phyloP scores from a whole-genome alignment of 1,140 invertebrate species.

The Tenebrio molitor region DNA sequence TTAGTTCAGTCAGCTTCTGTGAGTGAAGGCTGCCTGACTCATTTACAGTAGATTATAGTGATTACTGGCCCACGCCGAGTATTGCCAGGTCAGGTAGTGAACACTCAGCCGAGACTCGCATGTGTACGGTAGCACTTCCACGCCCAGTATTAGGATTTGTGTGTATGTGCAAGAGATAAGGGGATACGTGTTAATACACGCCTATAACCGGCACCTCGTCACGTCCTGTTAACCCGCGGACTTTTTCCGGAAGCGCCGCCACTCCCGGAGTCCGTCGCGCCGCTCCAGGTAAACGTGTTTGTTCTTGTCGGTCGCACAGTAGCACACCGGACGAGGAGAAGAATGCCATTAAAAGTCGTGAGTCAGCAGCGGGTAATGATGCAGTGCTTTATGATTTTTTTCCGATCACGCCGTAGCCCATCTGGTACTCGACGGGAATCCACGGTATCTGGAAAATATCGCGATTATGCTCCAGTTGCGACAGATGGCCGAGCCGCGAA shows the following conservation, averaged over 20 bases:
- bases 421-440: conserved; percentile 18
- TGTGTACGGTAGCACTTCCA: conserved; percentile 47
- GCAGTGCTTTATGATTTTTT: conserved; percentile 35
- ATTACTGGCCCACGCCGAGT: conserved; percentile 55
- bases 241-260: no score
- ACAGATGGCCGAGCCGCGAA: conserved; percentile 22
- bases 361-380: conserved; percentile 44
- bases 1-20: conserved; percentile 50
- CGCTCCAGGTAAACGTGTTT: conserved; percentile 33
- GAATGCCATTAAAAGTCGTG: conserved; percentile 45
- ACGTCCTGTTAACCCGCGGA: no score
- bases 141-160: conserved; percentile 45
- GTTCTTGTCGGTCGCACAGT: conserved; percentile 32
- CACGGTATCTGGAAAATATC: conserved; percentile 29
- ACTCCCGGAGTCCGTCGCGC: no score
- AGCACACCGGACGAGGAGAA: conserved; percentile 14
- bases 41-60: conserved; percentile 57
- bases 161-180: conserved; percentile 34
- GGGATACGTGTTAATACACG: conserved; percentile 38
- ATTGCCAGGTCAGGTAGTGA: conserved; percentile 46
- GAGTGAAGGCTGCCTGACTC: conserved; percentile 55
- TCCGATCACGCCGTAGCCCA: conserved; percentile 16
- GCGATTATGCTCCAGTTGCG: conserved; percentile 41
- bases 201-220: conserved; percentile 1
- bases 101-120: conserved; percentile 33